phyloP scores from a whole-genome alignment of 1,140 invertebrate species.

The Drosophila kanapiae region DNA sequence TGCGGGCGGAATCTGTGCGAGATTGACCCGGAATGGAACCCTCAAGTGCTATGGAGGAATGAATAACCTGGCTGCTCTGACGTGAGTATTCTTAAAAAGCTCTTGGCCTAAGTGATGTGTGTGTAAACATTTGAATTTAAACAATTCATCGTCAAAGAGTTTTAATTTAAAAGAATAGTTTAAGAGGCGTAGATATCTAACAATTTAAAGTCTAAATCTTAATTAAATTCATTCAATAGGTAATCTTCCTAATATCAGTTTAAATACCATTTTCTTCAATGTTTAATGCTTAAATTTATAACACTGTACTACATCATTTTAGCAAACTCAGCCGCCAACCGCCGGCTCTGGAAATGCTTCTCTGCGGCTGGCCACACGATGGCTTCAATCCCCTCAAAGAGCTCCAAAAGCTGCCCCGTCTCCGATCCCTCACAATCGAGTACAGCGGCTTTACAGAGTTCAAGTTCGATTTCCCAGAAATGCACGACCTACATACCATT shows the following conservation, averaged over 20 bases:
- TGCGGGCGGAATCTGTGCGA: constrained; percentile 68
- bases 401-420: constrained; percentile 71
- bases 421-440: constrained; percentile 81
- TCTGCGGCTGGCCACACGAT: constrained; percentile 80
- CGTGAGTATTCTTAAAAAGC: constrained; percentile 37
- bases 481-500: constrained; percentile 83
- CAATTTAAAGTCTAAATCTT: no score
- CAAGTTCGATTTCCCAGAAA: constrained; percentile 79
- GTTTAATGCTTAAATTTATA: no score
- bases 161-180: background rate
- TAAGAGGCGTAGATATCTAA: background rate
- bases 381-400: constrained; percentile 69
- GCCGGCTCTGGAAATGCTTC: constrained; percentile 50
- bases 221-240: no score
- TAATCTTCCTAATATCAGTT: no score
- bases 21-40: constrained; percentile 45
- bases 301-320: background rate
- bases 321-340: background rate
- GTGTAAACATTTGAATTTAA: background rate
- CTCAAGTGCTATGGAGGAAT: constrained; percentile 79
- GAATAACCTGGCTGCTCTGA: constrained; percentile 64
- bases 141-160: background rate
- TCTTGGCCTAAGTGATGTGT: background rate
- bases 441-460: constrained; percentile 84
- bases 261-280: no score